phyloP scores from a whole-genome alignment of 2,113 vertebrate species.

The Turnix velox region DNA sequence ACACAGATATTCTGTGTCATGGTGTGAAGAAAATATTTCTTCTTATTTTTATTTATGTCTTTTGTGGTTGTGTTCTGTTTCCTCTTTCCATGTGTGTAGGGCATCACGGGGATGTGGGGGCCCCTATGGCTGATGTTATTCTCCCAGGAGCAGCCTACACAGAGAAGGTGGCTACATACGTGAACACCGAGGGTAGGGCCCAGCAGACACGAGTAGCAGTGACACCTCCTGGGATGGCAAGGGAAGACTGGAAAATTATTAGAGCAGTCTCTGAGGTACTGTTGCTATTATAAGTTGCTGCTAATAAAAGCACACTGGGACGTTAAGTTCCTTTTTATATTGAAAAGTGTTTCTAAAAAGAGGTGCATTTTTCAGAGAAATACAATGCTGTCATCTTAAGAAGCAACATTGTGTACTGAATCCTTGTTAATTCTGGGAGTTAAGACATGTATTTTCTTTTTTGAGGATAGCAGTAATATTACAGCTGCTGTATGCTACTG shows the following conservation, averaged over 20 bases:
- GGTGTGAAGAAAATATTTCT: neutral
- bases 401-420: neutral
- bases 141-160: constrained; percentile 94
- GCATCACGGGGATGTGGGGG: constrained; percentile 93
- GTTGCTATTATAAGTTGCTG: neutral
- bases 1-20: neutral
- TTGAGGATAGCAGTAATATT: neutral
- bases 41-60: neutral
- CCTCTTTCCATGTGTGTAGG: constrained; percentile 67
- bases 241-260: constrained; percentile 97
- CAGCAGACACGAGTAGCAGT: constrained; percentile 92
- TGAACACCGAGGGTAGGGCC: constrained; percentile 94
- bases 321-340: neutral
- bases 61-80: neutral
- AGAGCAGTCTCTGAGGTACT: constrained; percentile 92
- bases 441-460: neutral
- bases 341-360: neutral
- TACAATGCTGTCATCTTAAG: neutral
- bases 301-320: neutral
- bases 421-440: neutral
- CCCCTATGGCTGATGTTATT: constrained; percentile 90
- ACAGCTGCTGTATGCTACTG: neutral
- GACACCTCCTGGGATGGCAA: constrained; percentile 88
- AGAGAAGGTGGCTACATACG: constrained; percentile 90
- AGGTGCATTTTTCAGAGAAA: neutral